phyloP scores from a whole-genome alignment of 2,888 invertebrate genomes.

The Lysandra bellargus region DNA sequence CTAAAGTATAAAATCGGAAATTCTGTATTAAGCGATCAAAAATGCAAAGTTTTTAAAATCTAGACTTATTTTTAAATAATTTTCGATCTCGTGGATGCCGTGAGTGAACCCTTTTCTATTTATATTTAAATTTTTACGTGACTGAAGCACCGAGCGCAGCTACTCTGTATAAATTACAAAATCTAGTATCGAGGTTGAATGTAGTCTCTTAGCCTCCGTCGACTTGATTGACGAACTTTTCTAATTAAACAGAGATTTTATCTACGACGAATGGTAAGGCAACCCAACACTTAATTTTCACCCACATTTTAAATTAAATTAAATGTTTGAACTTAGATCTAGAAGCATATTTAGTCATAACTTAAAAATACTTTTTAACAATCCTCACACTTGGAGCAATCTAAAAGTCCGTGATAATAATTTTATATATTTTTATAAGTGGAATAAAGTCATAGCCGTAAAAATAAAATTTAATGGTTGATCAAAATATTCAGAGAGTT shows the following conservation, averaged over 20 bases:
- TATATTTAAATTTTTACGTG: neutral
- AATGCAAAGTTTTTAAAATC: neutral
- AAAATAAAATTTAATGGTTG: neutral
- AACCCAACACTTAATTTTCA: slow-evolving; percentile 1
- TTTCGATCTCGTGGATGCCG: neutral
- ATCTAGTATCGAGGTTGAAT: neutral
- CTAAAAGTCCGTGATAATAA: neutral
- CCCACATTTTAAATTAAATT: neutral
- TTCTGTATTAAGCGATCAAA: neutral
- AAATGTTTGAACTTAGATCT: neutral
- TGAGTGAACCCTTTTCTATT: neutral
- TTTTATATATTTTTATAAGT: neutral
- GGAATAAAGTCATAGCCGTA: neutral
- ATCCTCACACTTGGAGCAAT: neutral
- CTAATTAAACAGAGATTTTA: slow-evolving; percentile 2
- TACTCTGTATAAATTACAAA: neutral
- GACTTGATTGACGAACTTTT: slow-evolving; percentile 12
- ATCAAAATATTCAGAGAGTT: neutral
- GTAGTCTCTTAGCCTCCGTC: neutral
- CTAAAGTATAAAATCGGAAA: neutral
- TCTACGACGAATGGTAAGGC: neutral
- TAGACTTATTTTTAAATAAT: neutral
- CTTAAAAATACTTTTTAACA: neutral
- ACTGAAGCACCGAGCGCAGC: neutral
- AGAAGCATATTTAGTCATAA: too few species aligned